These are phyloP conservation scores for Myrmecobius fasciatus DNA, from an alignment of 2,113 vertebrate species.

Conservation along the genomic window DNA sequence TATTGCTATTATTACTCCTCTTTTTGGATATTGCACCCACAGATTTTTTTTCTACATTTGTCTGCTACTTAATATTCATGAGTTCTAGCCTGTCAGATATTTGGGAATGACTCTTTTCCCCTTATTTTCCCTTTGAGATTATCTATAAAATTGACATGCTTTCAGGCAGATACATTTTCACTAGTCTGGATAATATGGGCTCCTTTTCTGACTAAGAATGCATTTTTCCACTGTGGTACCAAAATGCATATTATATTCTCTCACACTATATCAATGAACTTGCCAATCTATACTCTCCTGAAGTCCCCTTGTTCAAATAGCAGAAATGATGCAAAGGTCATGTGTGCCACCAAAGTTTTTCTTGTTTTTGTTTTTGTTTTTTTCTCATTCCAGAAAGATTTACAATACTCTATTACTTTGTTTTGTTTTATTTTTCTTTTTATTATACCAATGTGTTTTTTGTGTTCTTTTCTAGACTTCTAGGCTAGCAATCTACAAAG, in stretches of 20 bases:
- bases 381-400: background rate
- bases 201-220: background rate
- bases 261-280: background rate
- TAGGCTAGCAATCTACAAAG: background rate
- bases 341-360: background rate
- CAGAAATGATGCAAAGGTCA: background rate
- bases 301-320: background rate
- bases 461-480: too few relatives aligned
- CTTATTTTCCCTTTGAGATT: background rate
- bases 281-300: background rate
- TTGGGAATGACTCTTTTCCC: background rate
- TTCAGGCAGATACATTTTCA: background rate
- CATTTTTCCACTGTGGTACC: background rate
- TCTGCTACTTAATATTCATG: background rate
- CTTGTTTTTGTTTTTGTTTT: too few relatives aligned
- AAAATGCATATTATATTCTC: background rate
- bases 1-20: too few relatives aligned
- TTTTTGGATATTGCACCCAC: too few relatives aligned
- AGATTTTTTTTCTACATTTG: background rate
- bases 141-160: background rate
- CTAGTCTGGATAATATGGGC: background rate
- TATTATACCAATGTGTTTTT: too few relatives aligned
- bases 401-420: background rate
- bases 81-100: background rate
- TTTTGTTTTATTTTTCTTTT: background rate